Percentiles rank a stretch among this genome's conserved stretches.
phyloP scores from a whole-genome alignment of 2,113 vertebrate species.

The Syngnathoides biaculeatus region DNA sequence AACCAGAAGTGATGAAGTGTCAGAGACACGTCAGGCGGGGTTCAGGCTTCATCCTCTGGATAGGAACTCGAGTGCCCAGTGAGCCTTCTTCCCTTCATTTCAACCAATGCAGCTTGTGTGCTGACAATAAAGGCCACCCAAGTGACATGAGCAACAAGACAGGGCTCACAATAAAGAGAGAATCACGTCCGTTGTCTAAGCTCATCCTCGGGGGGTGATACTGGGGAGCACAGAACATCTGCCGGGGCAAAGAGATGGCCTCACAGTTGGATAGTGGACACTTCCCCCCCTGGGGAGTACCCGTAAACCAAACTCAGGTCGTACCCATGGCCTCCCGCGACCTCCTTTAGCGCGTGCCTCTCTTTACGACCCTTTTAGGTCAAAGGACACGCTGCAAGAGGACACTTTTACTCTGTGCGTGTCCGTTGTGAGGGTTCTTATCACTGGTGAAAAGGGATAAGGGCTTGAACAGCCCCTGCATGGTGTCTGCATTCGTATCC shows the following conservation, averaged over 20 bases:
- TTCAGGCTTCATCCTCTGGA: constrained; percentile 7
- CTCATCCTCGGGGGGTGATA: constrained; percentile 19
- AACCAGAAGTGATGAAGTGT: constrained; percentile 5
- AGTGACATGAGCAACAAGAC: constrained; percentile 10
- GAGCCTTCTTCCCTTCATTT: not conserved
- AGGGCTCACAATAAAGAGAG: constrained; percentile 3
- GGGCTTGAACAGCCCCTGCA: constrained; percentile 23
- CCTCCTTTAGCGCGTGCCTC: constrained; percentile 59
- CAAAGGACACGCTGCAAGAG: constrained; percentile 40
- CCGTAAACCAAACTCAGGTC: constrained; percentile 41
- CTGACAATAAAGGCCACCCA: constrained; percentile 5
- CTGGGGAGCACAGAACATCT: constrained; percentile 41
- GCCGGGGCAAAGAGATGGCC: constrained; percentile 18
- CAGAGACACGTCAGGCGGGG: constrained; percentile 9
- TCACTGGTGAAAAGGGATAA: constrained; percentile 17
- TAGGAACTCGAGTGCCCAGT: constrained; percentile 7
- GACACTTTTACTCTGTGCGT: constrained; percentile 44
- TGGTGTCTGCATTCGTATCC: constrained; percentile 20
- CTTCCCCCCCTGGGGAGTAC: constrained; percentile 37
- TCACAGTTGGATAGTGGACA: constrained; percentile 30
- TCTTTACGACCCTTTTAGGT: constrained; percentile 45
- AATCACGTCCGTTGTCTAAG: constrained; percentile 42
- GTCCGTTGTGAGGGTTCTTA: constrained; percentile 26
- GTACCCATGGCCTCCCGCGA: constrained; percentile 45
- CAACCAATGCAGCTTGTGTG: constrained; percentile 9